Percentiles rank a stretch among this genome's conserved stretches.
Evolutionary conservation across 2,113 vertebrate genomes (phyloP).

Genomic region (Telmatochromis sp.): DNA sequence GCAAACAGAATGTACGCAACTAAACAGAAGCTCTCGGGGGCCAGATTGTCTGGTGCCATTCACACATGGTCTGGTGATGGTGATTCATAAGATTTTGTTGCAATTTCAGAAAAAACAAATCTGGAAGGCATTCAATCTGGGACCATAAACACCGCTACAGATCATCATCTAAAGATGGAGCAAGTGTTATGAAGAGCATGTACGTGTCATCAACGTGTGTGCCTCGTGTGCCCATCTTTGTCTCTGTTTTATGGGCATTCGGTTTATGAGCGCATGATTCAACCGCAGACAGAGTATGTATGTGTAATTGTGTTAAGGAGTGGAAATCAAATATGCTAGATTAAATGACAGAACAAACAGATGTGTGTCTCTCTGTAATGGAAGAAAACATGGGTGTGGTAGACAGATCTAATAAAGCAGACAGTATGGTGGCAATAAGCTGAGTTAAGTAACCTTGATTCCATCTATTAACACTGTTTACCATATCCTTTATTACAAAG

Average conservation of each 20-base stretch:
- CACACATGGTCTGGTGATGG: not conserved
- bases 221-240: not conserved
- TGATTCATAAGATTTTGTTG: not conserved
- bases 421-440: slow-evolving; percentile 51
- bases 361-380: slow-evolving; percentile 51
- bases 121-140: not conserved
- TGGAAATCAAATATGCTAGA: slow-evolving; percentile 60
- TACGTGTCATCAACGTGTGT: not conserved
- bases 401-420: slow-evolving; percentile 60
- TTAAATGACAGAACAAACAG: slow-evolving; percentile 67
- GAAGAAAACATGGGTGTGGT: slow-evolving; percentile 44
- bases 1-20: not conserved
- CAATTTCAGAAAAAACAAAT: not conserved
- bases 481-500: slow-evolving; percentile 49
- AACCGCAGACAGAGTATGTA: not conserved
- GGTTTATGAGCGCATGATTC: slow-evolving; percentile 23
- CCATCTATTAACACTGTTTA: slow-evolving; percentile 66
- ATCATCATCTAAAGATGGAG: not conserved
- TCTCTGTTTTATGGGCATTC: not conserved
- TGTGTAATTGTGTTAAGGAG: slow-evolving; percentile 51
- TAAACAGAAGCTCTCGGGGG: not conserved
- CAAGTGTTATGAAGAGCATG: not conserved
- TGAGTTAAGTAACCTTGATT: slow-evolving; percentile 60
- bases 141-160: not conserved
- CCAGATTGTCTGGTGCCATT: not conserved